A percentile compares a stretch with the other conserved stretches of the same genome.
phyloP scores from a whole-genome alignment of 2,888 invertebrate species.

The Diploptera punctata region DNA sequence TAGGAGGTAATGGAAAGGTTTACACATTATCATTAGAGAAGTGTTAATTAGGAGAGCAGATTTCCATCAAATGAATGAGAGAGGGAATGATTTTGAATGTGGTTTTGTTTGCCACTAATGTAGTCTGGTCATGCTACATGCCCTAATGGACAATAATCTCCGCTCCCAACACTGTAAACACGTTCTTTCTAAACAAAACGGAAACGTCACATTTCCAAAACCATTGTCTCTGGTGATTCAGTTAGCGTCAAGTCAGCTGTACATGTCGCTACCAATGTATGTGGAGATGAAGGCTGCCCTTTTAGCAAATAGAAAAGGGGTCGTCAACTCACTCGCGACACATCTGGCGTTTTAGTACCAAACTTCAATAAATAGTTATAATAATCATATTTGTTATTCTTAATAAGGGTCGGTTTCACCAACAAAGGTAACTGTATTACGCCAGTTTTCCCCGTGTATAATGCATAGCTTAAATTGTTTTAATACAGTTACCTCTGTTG shows the following conservation, averaged over 20 bases:
- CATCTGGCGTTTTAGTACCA: too few relatives aligned
- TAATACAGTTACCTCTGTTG: too few relatives aligned
- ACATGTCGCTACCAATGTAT: not conserved
- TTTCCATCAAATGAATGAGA: slow-evolving; percentile 1
- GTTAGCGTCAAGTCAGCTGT: slow-evolving; percentile 5
- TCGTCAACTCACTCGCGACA: too few relatives aligned
- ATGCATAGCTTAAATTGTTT: too few relatives aligned
- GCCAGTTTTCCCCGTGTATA: too few relatives aligned
- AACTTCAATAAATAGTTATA: too few relatives aligned
- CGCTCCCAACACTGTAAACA: not conserved
- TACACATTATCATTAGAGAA: not conserved
- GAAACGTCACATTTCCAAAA: slow-evolving; percentile 33
- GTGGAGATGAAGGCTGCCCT: not conserved
- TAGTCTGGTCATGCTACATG: slow-evolving; percentile 5
- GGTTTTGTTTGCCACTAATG: slow-evolving; percentile 8
- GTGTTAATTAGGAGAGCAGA: not conserved
- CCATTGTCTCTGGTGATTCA: not conserved
- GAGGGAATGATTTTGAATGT: slow-evolving; percentile 9
- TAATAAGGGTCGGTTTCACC: too few relatives aligned
- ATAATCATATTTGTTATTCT: too few relatives aligned
- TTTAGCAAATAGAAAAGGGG: too few relatives aligned
- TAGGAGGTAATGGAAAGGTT: too few relatives aligned
- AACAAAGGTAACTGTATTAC: too few relatives aligned
- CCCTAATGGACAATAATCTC: slow-evolving; percentile 2
- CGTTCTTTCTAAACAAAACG: slow-evolving; percentile 25